Conservation (phyloP, 2,888 invertebrate genomes). For the Phrixothrix hirtus region DNA sequence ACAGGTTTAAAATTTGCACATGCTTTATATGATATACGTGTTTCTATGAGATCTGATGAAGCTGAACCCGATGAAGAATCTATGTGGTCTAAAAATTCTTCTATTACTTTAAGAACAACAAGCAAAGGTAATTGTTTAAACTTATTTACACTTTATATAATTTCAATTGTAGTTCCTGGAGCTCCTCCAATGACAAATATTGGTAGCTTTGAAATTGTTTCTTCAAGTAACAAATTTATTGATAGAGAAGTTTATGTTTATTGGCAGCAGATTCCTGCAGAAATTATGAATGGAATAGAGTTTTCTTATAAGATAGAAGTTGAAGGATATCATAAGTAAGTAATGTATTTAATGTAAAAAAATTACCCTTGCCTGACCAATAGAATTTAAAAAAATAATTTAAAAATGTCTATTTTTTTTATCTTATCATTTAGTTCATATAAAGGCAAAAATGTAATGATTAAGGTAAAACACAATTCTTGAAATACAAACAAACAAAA, state of each 20-base stretch:
- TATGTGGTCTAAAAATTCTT: conserved; percentile 73
- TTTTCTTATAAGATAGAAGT: conserved; percentile 70
- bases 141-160: conserved; percentile 10
- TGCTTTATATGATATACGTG: conserved; percentile 71
- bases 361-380: too few species aligned
- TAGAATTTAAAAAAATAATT: too few species aligned
- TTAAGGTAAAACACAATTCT: too few species aligned
- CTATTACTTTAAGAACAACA: conserved; percentile 64
- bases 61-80: conserved; percentile 58
- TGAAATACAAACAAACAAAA: too few species aligned
- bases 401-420: too few species aligned
- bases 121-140: conserved; percentile 46
- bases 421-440: too few species aligned
- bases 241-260: conserved; percentile 71
- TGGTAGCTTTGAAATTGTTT: conserved; percentile 70
- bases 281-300: conserved; percentile 73
- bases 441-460: too few species aligned
- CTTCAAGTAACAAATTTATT: conserved; percentile 52
- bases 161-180: conserved; percentile 64
- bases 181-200: conserved; percentile 70
- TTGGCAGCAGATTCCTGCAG: conserved; percentile 74
- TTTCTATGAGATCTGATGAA: conserved; percentile 66
- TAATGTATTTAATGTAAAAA: not conserved
- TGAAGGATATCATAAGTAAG: conserved; percentile 37
- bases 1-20: conserved; percentile 67